A percentile compares a stretch with the other conserved stretches of the same genome.
Evolutionary conservation across 2,113 vertebrate species (phyloP).

Genomic region (Oncorhynchus tshawytscha): DNA sequence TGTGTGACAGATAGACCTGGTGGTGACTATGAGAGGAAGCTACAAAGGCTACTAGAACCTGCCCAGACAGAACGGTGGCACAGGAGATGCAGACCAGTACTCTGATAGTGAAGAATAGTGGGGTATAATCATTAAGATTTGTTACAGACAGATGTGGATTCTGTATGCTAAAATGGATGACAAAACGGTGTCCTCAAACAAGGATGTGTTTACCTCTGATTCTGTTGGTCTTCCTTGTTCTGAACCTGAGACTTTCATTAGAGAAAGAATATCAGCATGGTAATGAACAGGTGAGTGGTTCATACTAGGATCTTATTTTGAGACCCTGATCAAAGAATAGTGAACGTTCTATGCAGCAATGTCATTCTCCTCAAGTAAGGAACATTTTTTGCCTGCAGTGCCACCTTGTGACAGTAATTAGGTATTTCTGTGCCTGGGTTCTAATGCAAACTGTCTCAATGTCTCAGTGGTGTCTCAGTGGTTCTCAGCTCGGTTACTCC

Average conservation of each 20-base stretch:
- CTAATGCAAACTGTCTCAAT: background rate
- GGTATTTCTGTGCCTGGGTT: constrained; percentile 2
- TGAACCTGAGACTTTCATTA: constrained; percentile 4
- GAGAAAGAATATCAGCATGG: constrained; percentile 11
- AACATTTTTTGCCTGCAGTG: constrained; percentile 9
- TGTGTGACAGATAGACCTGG: constrained; percentile 42
- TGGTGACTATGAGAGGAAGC: constrained; percentile 75
- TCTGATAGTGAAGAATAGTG: constrained; percentile 68
- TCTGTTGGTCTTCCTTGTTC: background rate
- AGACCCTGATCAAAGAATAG: background rate
- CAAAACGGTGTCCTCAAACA: background rate
- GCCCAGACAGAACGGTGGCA: constrained; percentile 31
- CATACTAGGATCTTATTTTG: background rate
- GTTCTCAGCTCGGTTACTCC: constrained; percentile 1
- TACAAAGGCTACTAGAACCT: constrained; percentile 65
- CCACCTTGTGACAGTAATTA: constrained; percentile 43
- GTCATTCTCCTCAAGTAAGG: background rate
- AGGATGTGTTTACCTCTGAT: background rate
- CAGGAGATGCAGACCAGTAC: constrained; percentile 38
- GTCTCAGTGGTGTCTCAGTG: background rate
- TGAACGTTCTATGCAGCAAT: too few relatives aligned
- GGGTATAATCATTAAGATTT: constrained; percentile 40
- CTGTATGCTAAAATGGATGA: background rate
- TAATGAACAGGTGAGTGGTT: constrained; percentile 23
- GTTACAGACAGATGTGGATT: background rate